These are phyloP conservation scores for Pandemis cinnamomeana DNA, from an alignment of 2,888 invertebrate species.

Conservation along the genomic window DNA sequence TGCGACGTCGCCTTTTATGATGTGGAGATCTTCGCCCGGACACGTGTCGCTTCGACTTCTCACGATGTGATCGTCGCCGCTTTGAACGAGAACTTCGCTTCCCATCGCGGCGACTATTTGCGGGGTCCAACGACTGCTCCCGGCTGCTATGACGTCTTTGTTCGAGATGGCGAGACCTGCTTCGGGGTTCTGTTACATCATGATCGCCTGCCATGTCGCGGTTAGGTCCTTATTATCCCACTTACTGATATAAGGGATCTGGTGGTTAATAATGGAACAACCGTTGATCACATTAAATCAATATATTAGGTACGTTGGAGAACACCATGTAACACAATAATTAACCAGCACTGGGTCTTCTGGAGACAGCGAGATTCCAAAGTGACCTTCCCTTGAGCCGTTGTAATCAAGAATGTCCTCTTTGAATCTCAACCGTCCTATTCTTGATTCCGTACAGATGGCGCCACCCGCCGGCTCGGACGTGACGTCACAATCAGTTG, in stretches of 20 bases:
- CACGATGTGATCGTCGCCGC: background rate
- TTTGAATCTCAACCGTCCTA: background rate
- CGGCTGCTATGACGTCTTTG: background rate
- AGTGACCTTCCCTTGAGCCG: no score
- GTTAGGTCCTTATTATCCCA: background rate
- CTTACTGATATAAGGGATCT: conserved; percentile 11
- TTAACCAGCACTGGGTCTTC: no score
- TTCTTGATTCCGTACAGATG: background rate
- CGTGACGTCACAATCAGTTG: background rate
- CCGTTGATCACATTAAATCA: no score
- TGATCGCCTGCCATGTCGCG: background rate
- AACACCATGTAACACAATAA: background rate
- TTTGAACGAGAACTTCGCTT: background rate
- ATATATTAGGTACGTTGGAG: background rate
- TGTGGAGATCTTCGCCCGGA: background rate
- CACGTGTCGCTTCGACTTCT: background rate
- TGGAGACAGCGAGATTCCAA: no score
- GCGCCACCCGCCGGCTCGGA: background rate
- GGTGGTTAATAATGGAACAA: background rate
- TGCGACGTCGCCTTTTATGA: background rate
- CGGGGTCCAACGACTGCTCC: background rate
- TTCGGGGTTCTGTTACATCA: background rate
- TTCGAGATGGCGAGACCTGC: conserved; percentile 7
- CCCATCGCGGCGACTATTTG: background rate
- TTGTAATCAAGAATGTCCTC: no score